Percentiles rank a stretch among this genome's conserved stretches.
Evolutionary conservation across 23 tunicate species (phyloP).

Genomic region (Ascidia mentula): DNA sequence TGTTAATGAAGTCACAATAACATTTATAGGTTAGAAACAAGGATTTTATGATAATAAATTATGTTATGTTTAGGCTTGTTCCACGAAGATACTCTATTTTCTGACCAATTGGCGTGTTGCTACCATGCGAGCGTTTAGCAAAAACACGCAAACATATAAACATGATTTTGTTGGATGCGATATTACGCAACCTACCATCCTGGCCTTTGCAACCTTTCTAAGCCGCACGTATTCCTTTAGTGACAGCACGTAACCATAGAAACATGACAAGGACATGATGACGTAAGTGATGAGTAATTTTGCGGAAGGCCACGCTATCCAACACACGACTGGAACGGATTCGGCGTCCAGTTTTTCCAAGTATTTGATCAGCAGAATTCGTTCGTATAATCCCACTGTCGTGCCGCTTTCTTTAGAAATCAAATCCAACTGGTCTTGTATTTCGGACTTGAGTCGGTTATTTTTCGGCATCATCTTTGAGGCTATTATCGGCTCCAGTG

Average conservation of each 20-base stretch:
- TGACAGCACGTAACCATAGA: background rate
- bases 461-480: background rate
- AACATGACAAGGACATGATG: background rate
- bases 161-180: no score
- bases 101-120: no score
- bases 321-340: background rate
- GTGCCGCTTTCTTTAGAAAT: background rate
- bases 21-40: no score
- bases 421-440: background rate
- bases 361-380: background rate
- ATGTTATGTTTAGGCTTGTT: no score
- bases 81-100: no score
- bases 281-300: background rate
- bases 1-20: no score
- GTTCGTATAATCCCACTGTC: background rate
- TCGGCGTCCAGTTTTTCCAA: background rate
- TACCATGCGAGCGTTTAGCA: no score
- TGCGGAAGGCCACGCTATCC: conserved; percentile 28
- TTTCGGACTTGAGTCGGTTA: background rate
- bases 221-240: background rate
- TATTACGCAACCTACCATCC: background rate
- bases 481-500: background rate
- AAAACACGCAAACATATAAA: no score
- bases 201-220: background rate
- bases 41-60: no score